These are phyloP conservation scores for Lepidochitona cinerea DNA, from an alignment of 2,888 invertebrate species.

Conservation along the genomic window DNA sequence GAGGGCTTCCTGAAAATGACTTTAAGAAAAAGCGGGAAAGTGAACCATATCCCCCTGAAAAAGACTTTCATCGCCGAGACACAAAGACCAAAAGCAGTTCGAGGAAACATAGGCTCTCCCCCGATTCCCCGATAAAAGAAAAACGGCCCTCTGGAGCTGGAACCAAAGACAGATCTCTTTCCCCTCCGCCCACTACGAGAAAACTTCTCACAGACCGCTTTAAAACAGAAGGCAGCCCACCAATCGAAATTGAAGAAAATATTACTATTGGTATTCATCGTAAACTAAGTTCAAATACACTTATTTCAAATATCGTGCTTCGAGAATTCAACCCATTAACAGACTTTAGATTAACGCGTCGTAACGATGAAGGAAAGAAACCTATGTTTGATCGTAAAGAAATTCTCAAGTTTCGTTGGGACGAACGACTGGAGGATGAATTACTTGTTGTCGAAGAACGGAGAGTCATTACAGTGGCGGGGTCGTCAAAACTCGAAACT, in stretches of 20 bases:
- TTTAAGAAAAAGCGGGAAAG: not conserved
- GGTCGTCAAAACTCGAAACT: not conserved
- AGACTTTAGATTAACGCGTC: constrained; percentile 49
- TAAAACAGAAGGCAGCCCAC: not conserved
- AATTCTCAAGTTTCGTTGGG: constrained; percentile 49
- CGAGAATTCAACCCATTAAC: not conserved
- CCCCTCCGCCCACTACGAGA: not conserved
- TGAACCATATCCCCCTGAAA: not conserved
- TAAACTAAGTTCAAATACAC: not conserved
- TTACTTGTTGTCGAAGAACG: not conserved
- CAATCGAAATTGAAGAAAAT: constrained; percentile 53
- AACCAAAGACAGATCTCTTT: not conserved
- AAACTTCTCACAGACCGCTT: not conserved
- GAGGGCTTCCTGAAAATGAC: not conserved
- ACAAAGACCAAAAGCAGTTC: not conserved
- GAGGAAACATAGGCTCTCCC: not conserved
- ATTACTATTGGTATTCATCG: constrained; percentile 62
- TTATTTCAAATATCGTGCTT: not conserved
- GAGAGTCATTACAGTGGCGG: not conserved
- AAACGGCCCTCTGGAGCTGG: too few species aligned
- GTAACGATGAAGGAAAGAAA: constrained; percentile 48
- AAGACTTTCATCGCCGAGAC: not conserved
- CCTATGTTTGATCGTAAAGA: constrained; percentile 61
- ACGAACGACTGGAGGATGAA: constrained; percentile 51
- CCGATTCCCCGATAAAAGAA: too few species aligned